phyloP scores from a whole-genome alignment of 2,113 vertebrate genomes.

The Pangasianodon gigas region DNA sequence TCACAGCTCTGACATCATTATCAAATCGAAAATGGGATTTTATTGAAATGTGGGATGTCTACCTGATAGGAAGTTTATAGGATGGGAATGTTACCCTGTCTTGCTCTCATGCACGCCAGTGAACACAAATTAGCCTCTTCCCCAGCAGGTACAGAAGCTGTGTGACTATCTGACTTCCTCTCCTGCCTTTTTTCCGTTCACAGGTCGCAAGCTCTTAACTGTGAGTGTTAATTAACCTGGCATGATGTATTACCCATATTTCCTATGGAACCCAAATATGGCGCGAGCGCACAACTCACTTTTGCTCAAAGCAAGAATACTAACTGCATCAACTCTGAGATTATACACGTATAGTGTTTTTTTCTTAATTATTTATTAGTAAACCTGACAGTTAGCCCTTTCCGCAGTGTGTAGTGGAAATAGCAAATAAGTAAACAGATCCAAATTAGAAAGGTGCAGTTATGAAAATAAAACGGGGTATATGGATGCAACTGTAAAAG shows the following conservation, averaged over 20 bases:
- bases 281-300: neutral
- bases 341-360: neutral
- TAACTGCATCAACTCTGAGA: neutral
- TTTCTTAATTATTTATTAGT: neutral
- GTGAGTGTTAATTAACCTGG: constrained; percentile 11
- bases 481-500: neutral
- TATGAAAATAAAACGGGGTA: neutral
- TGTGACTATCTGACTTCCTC: neutral
- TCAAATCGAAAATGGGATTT: neutral
- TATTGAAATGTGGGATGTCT: neutral
- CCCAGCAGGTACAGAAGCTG: neutral
- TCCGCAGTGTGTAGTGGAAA: neutral
- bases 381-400: neutral
- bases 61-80: neutral
- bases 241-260: neutral
- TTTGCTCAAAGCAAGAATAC: neutral
- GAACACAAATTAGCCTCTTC: neutral
- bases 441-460: neutral
- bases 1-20: neutral
- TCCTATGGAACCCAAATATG: neutral
- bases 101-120: neutral
- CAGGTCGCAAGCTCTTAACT: constrained; percentile 5
- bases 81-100: neutral
- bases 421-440: neutral
- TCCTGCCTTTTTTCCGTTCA: neutral